Percentiles rank a stretch among this genome's conserved stretches.
phyloP scores from a whole-genome alignment of 2,797 vertebrate genomes.

The Macrochelys suwanniensis region DNA sequence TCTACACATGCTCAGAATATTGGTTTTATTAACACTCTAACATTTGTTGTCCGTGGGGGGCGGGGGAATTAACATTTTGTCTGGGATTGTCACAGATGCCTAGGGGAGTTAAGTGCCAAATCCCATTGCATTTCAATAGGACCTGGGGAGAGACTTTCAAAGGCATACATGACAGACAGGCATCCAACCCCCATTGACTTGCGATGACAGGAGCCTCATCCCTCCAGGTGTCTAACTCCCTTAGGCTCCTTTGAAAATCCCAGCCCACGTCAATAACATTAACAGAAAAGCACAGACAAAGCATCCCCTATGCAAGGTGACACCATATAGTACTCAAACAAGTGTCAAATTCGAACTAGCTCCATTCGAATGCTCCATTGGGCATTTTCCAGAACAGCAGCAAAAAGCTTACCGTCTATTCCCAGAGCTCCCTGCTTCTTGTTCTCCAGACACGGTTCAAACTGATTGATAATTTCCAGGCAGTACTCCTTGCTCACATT shows the following conservation, averaged over 20 bases:
- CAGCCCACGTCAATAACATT: not conserved
- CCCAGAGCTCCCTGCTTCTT: slow-evolving; percentile 90
- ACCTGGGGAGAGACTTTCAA: not conserved
- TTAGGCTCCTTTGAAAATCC: not conserved
- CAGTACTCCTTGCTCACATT: slow-evolving; percentile 92
- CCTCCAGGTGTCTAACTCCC: not conserved
- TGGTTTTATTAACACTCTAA: slow-evolving; percentile 3
- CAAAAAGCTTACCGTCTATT: slow-evolving; percentile 90
- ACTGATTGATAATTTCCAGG: slow-evolving; percentile 91
- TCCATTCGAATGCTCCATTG: not conserved
- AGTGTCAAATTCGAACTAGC: not conserved
- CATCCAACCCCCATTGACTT: not conserved
- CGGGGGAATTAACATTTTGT: not conserved
- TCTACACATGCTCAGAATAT: slow-evolving; percentile 13
- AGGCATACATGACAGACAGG: slow-evolving; percentile 8
- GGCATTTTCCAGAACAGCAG: not conserved
- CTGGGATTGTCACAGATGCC: slow-evolving; percentile 35
- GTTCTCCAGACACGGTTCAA: slow-evolving; percentile 95
- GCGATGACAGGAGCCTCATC: not conserved
- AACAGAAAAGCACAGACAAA: not conserved
- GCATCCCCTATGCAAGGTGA: not conserved
- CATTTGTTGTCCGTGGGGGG: too few species aligned
- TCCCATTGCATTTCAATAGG: not conserved
- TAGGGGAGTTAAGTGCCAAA: slow-evolving; percentile 4
- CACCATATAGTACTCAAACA: not conserved